Conservation (phyloP, 23 tunicate genomes). For the Oikopleura vanhoeffeni region DNA sequence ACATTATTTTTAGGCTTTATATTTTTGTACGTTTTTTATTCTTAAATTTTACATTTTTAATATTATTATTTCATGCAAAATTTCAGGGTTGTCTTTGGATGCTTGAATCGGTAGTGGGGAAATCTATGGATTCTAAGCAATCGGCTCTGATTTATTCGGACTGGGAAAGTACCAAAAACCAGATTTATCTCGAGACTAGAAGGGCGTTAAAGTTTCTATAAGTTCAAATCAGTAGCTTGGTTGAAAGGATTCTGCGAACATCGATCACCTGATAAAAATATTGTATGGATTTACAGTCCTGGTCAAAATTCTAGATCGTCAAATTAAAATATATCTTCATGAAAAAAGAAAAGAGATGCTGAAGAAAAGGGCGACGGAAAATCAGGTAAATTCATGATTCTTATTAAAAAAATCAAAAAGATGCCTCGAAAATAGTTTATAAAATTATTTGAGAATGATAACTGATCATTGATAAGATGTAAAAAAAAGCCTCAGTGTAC, state of each 20-base stretch:
- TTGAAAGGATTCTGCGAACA: neutral
- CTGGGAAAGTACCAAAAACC: neutral
- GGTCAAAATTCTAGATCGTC: neutral
- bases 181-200: neutral
- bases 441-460: too few relatives aligned
- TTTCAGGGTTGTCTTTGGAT: neutral
- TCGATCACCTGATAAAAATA: neutral
- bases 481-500: too few relatives aligned
- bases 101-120: neutral
- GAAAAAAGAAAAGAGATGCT: neutral
- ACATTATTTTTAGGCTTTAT: too few relatives aligned
- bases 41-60: too few relatives aligned
- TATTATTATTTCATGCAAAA: too few relatives aligned
- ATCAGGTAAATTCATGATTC: too few relatives aligned
- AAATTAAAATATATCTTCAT: neutral
- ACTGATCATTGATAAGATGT: too few relatives aligned
- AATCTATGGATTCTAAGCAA: neutral
- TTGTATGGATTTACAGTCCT: neutral
- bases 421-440: too few relatives aligned
- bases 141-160: neutral
- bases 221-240: slow-evolving; percentile 7
- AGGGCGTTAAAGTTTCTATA: neutral
- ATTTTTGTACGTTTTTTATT: too few relatives aligned
- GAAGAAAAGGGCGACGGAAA: too few relatives aligned
- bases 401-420: too few relatives aligned